These are phyloP conservation scores for Dicyrtoma fusca DNA, from an alignment of 2,888 invertebrate species.

Conservation along the genomic window DNA sequence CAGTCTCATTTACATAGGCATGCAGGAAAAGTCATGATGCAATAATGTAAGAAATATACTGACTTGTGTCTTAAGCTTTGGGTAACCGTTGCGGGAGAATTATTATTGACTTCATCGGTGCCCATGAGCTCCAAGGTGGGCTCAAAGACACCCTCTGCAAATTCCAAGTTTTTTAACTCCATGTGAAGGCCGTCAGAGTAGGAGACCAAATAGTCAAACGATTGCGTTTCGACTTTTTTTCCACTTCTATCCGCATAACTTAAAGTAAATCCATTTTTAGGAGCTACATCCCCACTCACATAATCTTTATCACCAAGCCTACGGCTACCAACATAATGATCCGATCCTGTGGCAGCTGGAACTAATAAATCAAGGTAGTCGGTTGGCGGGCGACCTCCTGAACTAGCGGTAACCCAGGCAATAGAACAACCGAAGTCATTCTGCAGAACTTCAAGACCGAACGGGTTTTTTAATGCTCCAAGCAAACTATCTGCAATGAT, in stretches of 20 bases:
- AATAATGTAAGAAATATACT: not conserved
- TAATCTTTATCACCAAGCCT: too few species aligned
- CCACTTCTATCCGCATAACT: too few species aligned
- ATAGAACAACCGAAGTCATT: not conserved
- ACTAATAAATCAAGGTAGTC: too few species aligned
- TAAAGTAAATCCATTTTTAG: too few species aligned
- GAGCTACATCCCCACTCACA: too few species aligned
- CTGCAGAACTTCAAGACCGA: not conserved
- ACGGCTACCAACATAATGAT: too few species aligned
- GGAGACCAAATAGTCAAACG: too few species aligned
- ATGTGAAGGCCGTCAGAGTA: not conserved
- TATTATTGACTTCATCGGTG: constrained; percentile 23
- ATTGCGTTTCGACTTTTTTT: too few species aligned
- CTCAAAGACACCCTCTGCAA: not conserved
- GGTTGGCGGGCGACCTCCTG: not conserved
- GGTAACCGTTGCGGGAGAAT: not conserved
- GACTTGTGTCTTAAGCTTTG: constrained; percentile 20
- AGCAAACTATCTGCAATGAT: not conserved
- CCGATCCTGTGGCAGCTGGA: too few species aligned
- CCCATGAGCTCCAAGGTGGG: constrained; percentile 8
- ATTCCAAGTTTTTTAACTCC: not conserved
- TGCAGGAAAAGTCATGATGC: too few species aligned
- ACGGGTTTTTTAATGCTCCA: too few species aligned
- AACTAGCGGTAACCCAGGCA: not conserved
- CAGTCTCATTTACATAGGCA: not conserved